Conservation (phyloP, 2,113 vertebrate genomes). For the Sturnus vulgaris region DNA sequence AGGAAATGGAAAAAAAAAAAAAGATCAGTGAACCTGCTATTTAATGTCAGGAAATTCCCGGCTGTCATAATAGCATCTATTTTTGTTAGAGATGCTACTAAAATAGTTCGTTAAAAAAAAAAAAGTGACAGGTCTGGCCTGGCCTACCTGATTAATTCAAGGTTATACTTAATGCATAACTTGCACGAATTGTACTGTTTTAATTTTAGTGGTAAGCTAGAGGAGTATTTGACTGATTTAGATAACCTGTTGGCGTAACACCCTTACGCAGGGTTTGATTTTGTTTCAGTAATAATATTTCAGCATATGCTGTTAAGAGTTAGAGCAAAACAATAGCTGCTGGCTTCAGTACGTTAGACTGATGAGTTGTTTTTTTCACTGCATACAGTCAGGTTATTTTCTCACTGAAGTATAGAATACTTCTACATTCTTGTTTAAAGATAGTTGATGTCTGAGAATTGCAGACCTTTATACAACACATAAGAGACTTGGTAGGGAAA, state of each 20-base stretch:
- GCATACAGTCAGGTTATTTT: neutral
- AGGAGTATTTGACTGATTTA: neutral
- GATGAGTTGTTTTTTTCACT: neutral
- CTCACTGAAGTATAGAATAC: neutral
- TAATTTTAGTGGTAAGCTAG: neutral
- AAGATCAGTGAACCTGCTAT: neutral
- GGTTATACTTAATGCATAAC: neutral
- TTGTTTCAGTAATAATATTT: neutral
- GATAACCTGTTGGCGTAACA: neutral
- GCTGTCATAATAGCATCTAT: neutral
- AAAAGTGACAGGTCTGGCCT: neutral
- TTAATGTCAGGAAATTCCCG: neutral
- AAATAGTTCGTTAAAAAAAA: neutral
- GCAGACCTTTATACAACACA: neutral
- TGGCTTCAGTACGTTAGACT: neutral
- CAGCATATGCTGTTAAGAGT: neutral
- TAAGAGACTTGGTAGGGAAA: neutral
- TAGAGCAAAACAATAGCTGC: neutral
- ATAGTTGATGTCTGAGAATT: neutral
- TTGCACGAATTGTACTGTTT: neutral
- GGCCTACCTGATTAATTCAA: neutral
- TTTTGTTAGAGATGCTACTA: neutral
- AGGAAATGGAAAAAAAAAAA: neutral
- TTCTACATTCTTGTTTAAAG: neutral
- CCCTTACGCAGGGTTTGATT: neutral